Base-by-base conservation (phyloP, 1,140 invertebrate genomes). In the Sminthurides bifidus region DNA sequence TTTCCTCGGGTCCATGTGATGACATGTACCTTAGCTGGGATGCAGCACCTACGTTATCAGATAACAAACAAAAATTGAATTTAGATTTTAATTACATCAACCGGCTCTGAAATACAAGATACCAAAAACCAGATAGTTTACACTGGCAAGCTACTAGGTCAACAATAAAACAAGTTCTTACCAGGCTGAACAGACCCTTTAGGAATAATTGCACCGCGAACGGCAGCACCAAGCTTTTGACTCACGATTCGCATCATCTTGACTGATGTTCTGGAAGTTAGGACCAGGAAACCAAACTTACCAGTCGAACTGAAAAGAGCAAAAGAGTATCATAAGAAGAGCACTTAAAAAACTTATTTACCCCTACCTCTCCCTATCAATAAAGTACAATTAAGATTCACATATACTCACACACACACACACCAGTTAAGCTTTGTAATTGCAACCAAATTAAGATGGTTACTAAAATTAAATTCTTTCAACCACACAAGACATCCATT, bases 161-260 rank as follows among this genome's bases (percentile, higher is more conserved):
- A 50, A 35, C 8, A 27, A 50, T 4, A 8, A 31, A 8, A 4
- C 3, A 50, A 33, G 12, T 5, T 23, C 4, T 52, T 52, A 38
- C 35, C 50, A 23, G 17, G 50, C 40, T 52, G 48, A 33, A 10
- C 31, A 19, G 30, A 6, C 10, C 27, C 31, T 19, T 30, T 40
- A 27, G 17, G 48, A 3, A 27, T 17, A 14, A 56, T 27, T 12
- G 66, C 60, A 48, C 68, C 68, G 17, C 70, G 68, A n/a, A 71
- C 53, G 43, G 68, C 68, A 27, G 65, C 67, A 15, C 66, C 64
- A 30, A 72, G 35, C 61, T 70, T 71, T 63, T 68, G 68, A 59
- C 71, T 72, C 45, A 74, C 69, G 52, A 71, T 56, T 55, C 76
- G 73, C 63, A 77, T 68, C 76, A 77, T 76, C 64, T 68, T 69